Conservation (phyloP, 2,797 vertebrate species). For the Pantherophis alleghaniensis region DNA sequence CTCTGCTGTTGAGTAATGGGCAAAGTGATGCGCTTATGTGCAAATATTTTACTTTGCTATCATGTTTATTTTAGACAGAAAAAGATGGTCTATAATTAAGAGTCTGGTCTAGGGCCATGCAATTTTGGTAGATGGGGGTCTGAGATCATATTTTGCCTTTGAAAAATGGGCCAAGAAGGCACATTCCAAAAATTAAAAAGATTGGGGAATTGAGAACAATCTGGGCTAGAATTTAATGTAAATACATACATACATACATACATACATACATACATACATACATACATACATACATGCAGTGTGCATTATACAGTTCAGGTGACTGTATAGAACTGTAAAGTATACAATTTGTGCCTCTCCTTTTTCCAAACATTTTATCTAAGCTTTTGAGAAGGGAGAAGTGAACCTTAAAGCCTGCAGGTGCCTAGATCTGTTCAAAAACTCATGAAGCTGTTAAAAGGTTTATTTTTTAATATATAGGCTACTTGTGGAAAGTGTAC, state of each 20-base stretch:
- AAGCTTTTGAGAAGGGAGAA: not conserved
- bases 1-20: not conserved
- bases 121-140: not conserved
- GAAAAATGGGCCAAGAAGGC: not conserved
- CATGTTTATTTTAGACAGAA: not conserved
- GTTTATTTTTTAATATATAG: conserved; percentile 51
- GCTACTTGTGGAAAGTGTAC: conserved; percentile 59
- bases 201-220: not conserved
- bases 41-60: not conserved
- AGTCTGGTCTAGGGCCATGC: not conserved
- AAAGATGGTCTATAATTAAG: not conserved
- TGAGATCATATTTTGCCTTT: not conserved
- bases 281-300: not conserved
- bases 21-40: not conserved
- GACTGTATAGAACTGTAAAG: not conserved
- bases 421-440: conserved; percentile 58
- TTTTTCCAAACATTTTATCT: not conserved
- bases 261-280: not conserved
- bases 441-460: conserved; percentile 23
- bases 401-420: not conserved
- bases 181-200: not conserved
- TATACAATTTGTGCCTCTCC: not conserved
- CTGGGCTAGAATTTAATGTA: not conserved
- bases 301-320: not conserved
- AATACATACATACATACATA: not conserved